Percentiles rank a stretch among this genome's conserved stretches.
phyloP scores from a whole-genome alignment of 2,888 invertebrate genomes.

The Stenolophus ochropezus region DNA sequence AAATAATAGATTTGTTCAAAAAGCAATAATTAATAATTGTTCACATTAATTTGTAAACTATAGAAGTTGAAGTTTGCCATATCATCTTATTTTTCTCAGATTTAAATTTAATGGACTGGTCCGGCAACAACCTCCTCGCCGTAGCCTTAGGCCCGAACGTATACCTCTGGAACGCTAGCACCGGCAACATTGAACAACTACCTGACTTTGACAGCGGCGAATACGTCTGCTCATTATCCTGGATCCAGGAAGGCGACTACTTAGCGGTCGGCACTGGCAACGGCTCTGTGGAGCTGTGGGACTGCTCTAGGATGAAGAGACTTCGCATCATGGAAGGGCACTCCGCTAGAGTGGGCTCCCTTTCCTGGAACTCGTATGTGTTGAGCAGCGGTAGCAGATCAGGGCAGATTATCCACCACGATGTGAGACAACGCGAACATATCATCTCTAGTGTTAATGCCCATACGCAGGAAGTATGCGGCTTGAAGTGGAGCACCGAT shows the following conservation, averaged over 20 bases:
- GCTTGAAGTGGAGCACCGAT: slow-evolving; percentile 98
- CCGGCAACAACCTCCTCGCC: slow-evolving; percentile 90
- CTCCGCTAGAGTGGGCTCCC: slow-evolving; percentile 88
- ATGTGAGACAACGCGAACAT: slow-evolving; percentile 93
- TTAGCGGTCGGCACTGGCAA: slow-evolving; percentile 91
- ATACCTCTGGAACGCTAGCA: slow-evolving; percentile 94
- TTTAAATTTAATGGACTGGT: slow-evolving; percentile 97
- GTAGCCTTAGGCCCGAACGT: slow-evolving; percentile 91
- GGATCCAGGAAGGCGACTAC: slow-evolving; percentile 92
- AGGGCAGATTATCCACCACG: slow-evolving; percentile 95
- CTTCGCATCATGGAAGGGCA: slow-evolving; percentile 90
- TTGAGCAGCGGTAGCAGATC: slow-evolving; percentile 89
- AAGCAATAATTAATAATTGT: too few species aligned
- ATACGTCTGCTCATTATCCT: slow-evolving; percentile 89
- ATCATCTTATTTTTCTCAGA: slow-evolving; percentile 77
- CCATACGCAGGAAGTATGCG: slow-evolving; percentile 98
- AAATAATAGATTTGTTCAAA: too few species aligned
- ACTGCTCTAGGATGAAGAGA: slow-evolving; percentile 83
- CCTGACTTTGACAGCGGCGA: slow-evolving; percentile 87
- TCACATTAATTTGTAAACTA: too few species aligned
- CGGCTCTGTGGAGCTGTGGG: slow-evolving; percentile 85
- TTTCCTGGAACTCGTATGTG: slow-evolving; percentile 94
- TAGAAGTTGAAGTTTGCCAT: too few species aligned
- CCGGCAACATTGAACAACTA: slow-evolving; percentile 91
- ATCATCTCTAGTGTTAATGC: slow-evolving; percentile 83